Evolutionary conservation across 2,113 vertebrate species (phyloP).

Genomic region (Diphyllodes magnificus): DNA sequence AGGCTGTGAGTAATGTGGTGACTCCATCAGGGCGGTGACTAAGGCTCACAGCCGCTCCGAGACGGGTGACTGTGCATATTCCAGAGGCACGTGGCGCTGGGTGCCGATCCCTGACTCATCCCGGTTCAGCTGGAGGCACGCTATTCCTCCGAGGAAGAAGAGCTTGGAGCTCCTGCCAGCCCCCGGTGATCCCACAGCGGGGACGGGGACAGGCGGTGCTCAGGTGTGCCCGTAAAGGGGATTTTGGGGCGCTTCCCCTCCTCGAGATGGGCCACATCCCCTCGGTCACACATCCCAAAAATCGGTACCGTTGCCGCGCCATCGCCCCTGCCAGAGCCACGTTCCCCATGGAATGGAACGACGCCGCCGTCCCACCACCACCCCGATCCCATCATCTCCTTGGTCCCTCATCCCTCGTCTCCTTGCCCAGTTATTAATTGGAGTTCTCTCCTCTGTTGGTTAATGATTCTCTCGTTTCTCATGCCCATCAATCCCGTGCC

Average conservation of each 20-base stretch:
- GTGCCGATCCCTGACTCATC: fast-evolving
- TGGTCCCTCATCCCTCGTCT: fast-evolving
- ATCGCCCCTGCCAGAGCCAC: not conserved
- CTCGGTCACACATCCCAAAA: not conserved
- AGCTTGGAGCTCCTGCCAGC: not conserved
- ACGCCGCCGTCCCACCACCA: not conserved
- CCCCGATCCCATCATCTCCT: not conserved
- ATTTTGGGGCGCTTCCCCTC: not conserved
- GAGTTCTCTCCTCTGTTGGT: too few relatives aligned
- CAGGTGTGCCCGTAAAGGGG: not conserved
- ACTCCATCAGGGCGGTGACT: not conserved
- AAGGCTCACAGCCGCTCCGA: not conserved
- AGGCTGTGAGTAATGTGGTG: not conserved
- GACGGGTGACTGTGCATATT: not conserved
- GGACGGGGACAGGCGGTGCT: fast-evolving
- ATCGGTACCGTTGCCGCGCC: fast-evolving
- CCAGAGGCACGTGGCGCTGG: not conserved
- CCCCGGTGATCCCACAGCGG: fast-evolving
- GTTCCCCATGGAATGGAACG: not conserved
- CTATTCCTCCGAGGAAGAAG: fast-evolving
- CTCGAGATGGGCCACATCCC: fast-evolving
- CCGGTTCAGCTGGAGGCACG: fast-evolving
- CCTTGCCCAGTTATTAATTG: not conserved
- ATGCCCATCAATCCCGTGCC: fast-evolving
- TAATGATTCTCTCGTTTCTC: not conserved